Base-by-base conservation (phyloP, 2,113 vertebrate genomes). In the Emberiza fucata region DNA sequence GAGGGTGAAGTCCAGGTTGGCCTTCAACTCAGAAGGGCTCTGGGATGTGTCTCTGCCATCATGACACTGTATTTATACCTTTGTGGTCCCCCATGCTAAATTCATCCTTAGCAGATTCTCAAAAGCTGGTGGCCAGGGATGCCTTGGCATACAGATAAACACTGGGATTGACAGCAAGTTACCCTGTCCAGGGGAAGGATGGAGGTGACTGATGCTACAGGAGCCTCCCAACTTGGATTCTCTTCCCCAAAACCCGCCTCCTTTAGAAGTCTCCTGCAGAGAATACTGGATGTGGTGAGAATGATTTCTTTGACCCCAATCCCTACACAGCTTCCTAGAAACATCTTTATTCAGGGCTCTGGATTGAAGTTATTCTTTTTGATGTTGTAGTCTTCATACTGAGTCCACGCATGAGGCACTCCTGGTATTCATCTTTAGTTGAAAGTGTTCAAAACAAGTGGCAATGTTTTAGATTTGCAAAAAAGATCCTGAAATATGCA, bases 41-140 rank as follows among this genome's bases (percentile, higher is more conserved):
- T 65, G 47, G 15, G 20, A 47, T 56, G 27, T 54, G 6, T 48
- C 28, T 45, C 47, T 76, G 29, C 40, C 31, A 13, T 60, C 54
- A 17, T 44, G 44, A 39, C 21, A 1, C 12, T 3, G 1, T 60
- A 22, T 59, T 79, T 81, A 19, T 21, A 33, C 8, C 37, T 40
- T 54, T 5, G 2, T 10, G 3, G 18, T 31, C 13, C 21, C 29
- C 23, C 15, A 21, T 0, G 0, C 29, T 50, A 24, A 65, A 53
- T 35, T 48, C 3, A 25, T 53, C 53, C 59, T 85, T 29, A 71
- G 33, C 24, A 78, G 61, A 40, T 17, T 15, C 24, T 76, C 37
- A 57, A 14, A 82, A 76, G 33, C 35, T 17, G 29, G 45, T 20
- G 23, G 16, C 28, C 59, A 51, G 66, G 53, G 44, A 44, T 29